Percentiles rank a stretch among this genome's conserved stretches.
These are phyloP conservation scores for Lordiphosa collinella DNA, from an alignment of 1,140 invertebrate species.

Conservation along the genomic window DNA sequence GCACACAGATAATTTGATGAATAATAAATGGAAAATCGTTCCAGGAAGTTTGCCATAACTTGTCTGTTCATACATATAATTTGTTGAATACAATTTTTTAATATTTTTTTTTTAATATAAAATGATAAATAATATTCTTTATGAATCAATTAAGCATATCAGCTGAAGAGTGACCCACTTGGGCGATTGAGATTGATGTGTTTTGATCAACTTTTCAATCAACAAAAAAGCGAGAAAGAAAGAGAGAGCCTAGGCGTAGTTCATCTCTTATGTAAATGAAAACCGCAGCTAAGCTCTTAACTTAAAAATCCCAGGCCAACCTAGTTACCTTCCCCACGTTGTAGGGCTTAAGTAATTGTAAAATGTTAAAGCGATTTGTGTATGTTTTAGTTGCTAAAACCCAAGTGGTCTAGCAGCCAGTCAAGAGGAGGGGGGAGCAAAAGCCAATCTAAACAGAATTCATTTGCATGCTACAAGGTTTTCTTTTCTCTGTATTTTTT, in stretches of 20 bases:
- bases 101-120: no score
- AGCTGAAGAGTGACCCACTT: constrained; percentile 38
- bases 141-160: constrained; percentile 51
- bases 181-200: constrained; percentile 45
- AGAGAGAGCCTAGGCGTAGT: background rate
- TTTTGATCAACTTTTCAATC: constrained; percentile 36
- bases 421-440: constrained; percentile 3
- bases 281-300: constrained; percentile 18
- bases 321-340: background rate
- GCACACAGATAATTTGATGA: constrained; percentile 30
- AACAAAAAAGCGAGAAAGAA: constrained; percentile 3
- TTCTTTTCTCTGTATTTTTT: constrained; percentile 5
- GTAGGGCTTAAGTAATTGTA: constrained; percentile 61
- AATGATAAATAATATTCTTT: constrained; percentile 15
- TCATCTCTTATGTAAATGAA: constrained; percentile 41
- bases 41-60: constrained; percentile 29
- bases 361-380: constrained; percentile 51
- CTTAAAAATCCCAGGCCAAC: constrained; percentile 10
- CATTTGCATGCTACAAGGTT: constrained; percentile 60
- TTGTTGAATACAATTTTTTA: constrained; percentile 40
- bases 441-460: constrained; percentile 57
- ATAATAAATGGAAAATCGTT: constrained; percentile 63
- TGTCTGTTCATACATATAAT: constrained; percentile 17
- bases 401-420: constrained; percentile 32
- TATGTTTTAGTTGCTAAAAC: constrained; percentile 47